Evolutionary conservation across 1,140 invertebrate species (phyloP).

Genomic region (Drosophila orosa): DNA sequence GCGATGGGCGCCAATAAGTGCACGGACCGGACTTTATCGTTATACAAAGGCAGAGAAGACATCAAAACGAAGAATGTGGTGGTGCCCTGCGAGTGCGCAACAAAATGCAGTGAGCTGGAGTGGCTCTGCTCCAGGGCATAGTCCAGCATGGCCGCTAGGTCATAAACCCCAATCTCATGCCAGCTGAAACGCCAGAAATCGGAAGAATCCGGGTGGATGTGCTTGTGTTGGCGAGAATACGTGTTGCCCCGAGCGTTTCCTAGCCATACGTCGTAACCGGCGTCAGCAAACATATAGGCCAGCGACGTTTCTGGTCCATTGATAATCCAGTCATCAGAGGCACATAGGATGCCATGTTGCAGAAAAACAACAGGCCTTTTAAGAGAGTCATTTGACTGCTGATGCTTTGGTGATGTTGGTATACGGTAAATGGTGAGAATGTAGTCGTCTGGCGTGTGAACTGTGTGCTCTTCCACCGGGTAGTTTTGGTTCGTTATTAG

Average conservation of each 20-base stretch:
- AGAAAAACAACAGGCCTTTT: conserved; percentile 86
- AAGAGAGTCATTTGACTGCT: conserved; percentile 19
- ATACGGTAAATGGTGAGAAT: conserved; percentile 86
- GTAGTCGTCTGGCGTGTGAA: conserved; percentile 85
- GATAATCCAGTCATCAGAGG: conserved; percentile 91
- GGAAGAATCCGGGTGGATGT: conserved; percentile 85
- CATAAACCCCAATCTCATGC: conserved; percentile 89
- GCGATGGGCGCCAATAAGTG: conserved; percentile 87
- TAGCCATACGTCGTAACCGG: conserved; percentile 89
- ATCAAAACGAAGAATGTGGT: conserved; percentile 86
- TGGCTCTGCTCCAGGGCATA: conserved; percentile 87
- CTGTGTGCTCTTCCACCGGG: conserved; percentile 85
- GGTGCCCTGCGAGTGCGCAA: conserved; percentile 88
- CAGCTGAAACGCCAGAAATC: conserved; percentile 88
- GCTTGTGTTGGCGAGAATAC: conserved; percentile 87
- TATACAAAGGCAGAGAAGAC: conserved; percentile 86
- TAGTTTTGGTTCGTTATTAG: conserved; percentile 86
- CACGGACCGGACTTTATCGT: conserved; percentile 85
- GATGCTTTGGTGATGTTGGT: conserved; percentile 76
- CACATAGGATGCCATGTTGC: conserved; percentile 91
- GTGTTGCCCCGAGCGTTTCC: conserved; percentile 88
- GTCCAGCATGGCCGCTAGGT: conserved; percentile 89
- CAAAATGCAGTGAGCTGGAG: conserved; percentile 86
- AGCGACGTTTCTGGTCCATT: conserved; percentile 87
- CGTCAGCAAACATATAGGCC: conserved; percentile 87